Evolutionary conservation across 30 jellyfish, hydroid and myxozoan species (phyloP).

Genomic region (Cassiopea xamachana): DNA sequence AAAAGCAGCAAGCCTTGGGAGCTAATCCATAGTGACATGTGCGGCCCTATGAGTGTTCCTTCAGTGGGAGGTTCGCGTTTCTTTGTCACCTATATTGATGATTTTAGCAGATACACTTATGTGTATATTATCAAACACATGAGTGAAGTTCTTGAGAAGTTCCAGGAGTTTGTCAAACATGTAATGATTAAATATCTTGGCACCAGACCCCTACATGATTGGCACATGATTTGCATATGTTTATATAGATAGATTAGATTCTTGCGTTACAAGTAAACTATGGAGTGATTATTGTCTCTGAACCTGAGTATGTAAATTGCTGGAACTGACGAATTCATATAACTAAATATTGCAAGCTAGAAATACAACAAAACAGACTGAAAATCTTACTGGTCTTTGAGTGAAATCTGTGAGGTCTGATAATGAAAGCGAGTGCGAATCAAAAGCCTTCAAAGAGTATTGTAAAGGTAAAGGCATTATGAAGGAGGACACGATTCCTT

Average conservation of each 20-base stretch:
- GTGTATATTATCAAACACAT: no score
- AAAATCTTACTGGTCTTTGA: background rate
- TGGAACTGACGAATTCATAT: no score
- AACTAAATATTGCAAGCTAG: no score
- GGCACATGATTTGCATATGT: no score
- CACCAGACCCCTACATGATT: no score
- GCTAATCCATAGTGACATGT: no score
- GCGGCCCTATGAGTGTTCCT: background rate
- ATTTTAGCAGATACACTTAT: background rate
- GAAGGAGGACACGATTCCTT: background rate
- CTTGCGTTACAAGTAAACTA: no score
- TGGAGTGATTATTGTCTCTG: no score
- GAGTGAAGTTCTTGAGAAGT: background rate
- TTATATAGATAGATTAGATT: no score
- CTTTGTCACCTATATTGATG: background rate
- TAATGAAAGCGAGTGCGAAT: background rate
- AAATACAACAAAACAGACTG: background rate
- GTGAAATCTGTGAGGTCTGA: background rate
- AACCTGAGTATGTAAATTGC: no score
- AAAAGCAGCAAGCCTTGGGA: no score
- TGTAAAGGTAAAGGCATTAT: background rate
- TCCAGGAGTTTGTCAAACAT: background rate
- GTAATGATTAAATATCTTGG: no score
- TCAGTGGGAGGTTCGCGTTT: background rate
- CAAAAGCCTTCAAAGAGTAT: background rate